Base-by-base conservation (phyloP, 2,113 vertebrate genomes). In the Pyrgilauda ruficollis region DNA sequence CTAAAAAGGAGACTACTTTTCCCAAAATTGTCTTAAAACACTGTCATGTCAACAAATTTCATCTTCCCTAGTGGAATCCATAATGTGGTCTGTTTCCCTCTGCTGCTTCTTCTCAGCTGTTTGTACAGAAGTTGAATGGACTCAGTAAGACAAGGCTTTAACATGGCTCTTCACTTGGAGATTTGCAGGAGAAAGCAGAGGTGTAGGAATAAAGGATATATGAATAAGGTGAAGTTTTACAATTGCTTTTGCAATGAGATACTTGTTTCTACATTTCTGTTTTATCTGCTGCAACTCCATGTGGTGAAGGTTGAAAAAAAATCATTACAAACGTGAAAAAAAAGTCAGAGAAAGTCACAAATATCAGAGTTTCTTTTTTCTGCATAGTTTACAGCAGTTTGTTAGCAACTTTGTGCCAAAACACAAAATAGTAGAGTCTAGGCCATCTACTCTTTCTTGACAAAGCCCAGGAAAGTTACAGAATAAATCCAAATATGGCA, bases 261-360 rank as follows among this genome's bases (percentile, higher is more conserved):
- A 53, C 23, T 62, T 16, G 6, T 56, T 91, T 89, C 69, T 73
- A 28, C 6, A 62, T 15, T 22, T 85, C 81, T 87, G 30, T 26
- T 82, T 75, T 62, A 69, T 43, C 37, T 0, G 1, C 56, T 81
- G 27, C 0, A 0, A 69, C 5, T 86, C 50, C 15, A 52, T 2
- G 9, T 9, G 19, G 11, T 23, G 8, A 83, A 80, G n/a, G 15
- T 9, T 90, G 53, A 72, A 90, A 87, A 87, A 90, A 92, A 62
- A 27, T 7, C 1, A 0, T 68, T 61, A 50, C 0, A 3, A 85
- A 89, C 1, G 7, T 7, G 16, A 69, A 79, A 72, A 72, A 69
- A 66, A 75, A 28, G 18, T 19, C 22, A 66, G 9, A 47, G 37
- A n/a, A 75, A 63, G 9, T 64, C 47, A 26, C n/a, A 95, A 92